Percentiles rank a stretch among this genome's conserved stretches.
Conservation (phyloP, 1,140 invertebrate species). For the Mizuhopecten yessoensis region DNA sequence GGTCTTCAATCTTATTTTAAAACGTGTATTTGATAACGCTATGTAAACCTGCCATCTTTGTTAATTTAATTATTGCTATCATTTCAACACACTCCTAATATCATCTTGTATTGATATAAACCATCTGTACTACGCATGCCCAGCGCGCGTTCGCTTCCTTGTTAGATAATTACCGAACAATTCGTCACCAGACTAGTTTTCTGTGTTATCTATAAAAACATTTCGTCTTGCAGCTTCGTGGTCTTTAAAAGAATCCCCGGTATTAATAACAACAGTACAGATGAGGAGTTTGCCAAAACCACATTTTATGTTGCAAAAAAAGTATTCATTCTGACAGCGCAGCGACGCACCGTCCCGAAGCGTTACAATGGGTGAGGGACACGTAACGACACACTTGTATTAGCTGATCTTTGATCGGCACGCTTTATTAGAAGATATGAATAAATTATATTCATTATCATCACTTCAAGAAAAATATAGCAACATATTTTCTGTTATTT, state of each 20-base stretch:
- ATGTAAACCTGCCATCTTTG: too few relatives aligned
- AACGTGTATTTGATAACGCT: too few relatives aligned
- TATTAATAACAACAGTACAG: not conserved
- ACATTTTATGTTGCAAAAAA: not conserved
- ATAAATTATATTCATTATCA: not conserved
- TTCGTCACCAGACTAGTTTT: not conserved
- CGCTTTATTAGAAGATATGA: constrained; percentile 32
- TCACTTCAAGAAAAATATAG: not conserved
- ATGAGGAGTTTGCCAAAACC: not conserved
- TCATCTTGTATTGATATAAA: not conserved
- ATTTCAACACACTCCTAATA: not conserved
- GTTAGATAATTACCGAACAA: constrained; percentile 32
- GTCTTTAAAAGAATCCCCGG: not conserved
- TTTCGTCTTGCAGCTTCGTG: not conserved
- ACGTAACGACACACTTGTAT: not conserved
- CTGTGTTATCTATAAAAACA: not conserved
- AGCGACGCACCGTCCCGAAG: not conserved
- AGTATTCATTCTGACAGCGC: not conserved
- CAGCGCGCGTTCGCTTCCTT: not conserved
- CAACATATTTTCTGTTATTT: constrained; percentile 36
- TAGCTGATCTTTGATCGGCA: not conserved
- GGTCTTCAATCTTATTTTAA: too few relatives aligned
- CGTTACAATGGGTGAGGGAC: not conserved
- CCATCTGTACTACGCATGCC: constrained; percentile 26
- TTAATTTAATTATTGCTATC: too few relatives aligned